Evolutionary conservation across 1,140 invertebrate species (phyloP).

Genomic region (Homalodisca vitripennis): DNA sequence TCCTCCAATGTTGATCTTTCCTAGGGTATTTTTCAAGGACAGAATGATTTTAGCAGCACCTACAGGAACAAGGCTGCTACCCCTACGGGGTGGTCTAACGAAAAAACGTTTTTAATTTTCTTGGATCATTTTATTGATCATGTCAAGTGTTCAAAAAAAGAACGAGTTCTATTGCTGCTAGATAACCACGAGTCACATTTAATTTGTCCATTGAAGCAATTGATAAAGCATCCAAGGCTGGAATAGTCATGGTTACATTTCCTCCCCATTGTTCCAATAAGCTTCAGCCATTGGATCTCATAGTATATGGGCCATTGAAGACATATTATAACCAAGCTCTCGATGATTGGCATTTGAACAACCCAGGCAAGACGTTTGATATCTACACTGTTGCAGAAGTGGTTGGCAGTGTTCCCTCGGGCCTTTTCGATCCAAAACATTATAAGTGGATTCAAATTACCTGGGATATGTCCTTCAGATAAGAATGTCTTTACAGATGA

Average conservation of each 20-base stretch:
- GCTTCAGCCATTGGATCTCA: constrained; percentile 37
- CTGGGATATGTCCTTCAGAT: constrained; percentile 26
- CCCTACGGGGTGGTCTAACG: too few relatives aligned
- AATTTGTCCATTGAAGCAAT: constrained; percentile 35
- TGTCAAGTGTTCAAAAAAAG: constrained; percentile 25
- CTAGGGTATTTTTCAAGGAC: constrained; percentile 46
- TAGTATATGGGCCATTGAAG: constrained; percentile 38
- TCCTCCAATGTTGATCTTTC: constrained; percentile 49
- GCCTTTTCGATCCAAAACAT: constrained; percentile 32
- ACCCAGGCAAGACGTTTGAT: constrained; percentile 29
- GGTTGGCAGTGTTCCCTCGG: constrained; percentile 18
- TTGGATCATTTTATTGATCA: constrained; percentile 22
- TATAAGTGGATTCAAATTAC: constrained; percentile 28
- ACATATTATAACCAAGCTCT: constrained; percentile 27
- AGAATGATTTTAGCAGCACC: constrained; percentile 51
- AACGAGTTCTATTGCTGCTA: constrained; percentile 39
- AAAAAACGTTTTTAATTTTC: constrained; percentile 42
- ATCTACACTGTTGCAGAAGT: constrained; percentile 34
- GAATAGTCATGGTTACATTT: constrained; percentile 26
- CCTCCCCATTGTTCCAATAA: constrained; percentile 37
- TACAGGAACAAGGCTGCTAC: constrained; percentile 47
- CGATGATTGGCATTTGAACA: constrained; percentile 28
- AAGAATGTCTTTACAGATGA: constrained; percentile 35
- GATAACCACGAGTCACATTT: constrained; percentile 36
- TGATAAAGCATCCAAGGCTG: constrained; percentile 25